Base-by-base conservation (phyloP, 2,888 invertebrate species). In the Leptopilina myrica region DNA sequence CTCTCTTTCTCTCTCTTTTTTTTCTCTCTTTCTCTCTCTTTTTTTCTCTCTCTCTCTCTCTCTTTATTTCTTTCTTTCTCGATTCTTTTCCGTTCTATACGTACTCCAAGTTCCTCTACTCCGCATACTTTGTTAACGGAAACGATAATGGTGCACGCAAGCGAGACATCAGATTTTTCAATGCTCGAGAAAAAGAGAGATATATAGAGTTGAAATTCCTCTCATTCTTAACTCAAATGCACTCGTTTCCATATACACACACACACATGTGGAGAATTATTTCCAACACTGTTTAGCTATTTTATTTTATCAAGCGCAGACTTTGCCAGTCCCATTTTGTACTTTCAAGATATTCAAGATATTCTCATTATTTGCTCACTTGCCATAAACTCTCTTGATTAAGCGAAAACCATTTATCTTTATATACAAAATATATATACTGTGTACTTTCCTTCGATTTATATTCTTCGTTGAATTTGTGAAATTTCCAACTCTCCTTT, bases 121-220 rank as follows among this genome's bases (percentile, higher is more conserved):
- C 53, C 26, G 46, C 46, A 46, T 46, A 46, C 46, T 53, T 26
- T 12, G 53, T 73, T 73, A 73, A 33, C 69, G 69, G 69, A 73
- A 73, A 73, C 69, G 69, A 56, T 73, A 73, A 73, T 56, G 69
- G 69, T 26, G 56, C 69, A 73, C 53, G 56, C 69, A 73, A 73
- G 26, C 69, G 53, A 56, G 69, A 73, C 69, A 73, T 73, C 56
- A 53, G 69, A 56, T 73, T 56, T 56, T 26, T 53, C 69, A 73
- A 14, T 73, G 33, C 69, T 56, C n/a, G 14, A 26, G 69, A 73
- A 73, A 53, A 73, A 46, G 46, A 46, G 46, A 46, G 26, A 67
- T 67, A 53, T 73, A 56, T 56, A 56, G 33, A 33, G 33, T 33
- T 33, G 33, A 33, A 33, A 33, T 33, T 33, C 33, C 33, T 33